phyloP scores from a whole-genome alignment of 2,113 vertebrate genomes.

The Ctenomys sociabilis region DNA sequence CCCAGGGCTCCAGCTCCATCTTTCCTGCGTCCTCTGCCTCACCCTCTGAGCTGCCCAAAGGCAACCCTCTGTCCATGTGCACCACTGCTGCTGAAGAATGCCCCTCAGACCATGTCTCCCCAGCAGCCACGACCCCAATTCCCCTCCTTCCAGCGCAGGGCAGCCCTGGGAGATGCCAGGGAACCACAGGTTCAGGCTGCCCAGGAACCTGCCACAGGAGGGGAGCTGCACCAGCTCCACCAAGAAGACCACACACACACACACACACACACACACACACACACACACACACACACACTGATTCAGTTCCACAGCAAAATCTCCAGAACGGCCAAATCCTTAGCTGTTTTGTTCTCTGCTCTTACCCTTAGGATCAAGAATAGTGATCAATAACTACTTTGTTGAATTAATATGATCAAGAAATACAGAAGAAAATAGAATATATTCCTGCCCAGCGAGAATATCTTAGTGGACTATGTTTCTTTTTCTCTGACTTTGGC shows the following conservation, averaged over 20 bases:
- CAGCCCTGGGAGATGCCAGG: neutral
- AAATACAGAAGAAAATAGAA: neutral
- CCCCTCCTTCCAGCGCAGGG: neutral
- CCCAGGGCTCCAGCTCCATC: neutral
- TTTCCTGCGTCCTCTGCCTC: neutral
- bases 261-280: neutral
- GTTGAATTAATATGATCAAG: neutral
- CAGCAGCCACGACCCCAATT: neutral
- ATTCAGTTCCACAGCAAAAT: neutral
- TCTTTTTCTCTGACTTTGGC: constrained; percentile 30
- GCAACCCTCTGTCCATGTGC: neutral
- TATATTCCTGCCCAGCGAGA: neutral
- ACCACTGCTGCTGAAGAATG: neutral
- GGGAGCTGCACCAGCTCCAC: neutral
- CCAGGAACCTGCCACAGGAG: neutral
- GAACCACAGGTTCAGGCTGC: neutral
- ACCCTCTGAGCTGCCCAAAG: neutral
- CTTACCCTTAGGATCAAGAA: neutral
- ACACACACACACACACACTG: neutral
- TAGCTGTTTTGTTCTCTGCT: neutral
- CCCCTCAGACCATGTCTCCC: too few species aligned
- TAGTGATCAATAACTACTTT: neutral
- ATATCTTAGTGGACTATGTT: neutral
- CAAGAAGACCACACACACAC: neutral
- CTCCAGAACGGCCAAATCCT: neutral